Conservation (phyloP, 2,797 vertebrate species). For the Danio aesculapii region DNA sequence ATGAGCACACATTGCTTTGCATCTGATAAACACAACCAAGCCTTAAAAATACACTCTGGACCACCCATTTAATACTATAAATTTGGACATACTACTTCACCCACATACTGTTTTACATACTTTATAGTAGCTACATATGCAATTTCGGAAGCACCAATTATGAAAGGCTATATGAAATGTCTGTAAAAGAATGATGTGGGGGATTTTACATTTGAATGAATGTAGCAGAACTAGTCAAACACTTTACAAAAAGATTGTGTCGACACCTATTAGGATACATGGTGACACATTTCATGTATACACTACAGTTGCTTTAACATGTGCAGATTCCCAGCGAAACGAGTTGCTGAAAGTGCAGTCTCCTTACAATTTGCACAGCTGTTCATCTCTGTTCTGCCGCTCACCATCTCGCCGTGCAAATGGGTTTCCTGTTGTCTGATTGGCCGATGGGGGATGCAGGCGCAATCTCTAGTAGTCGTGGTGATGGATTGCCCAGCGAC, state of each 20-base stretch:
- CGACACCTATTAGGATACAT: background rate
- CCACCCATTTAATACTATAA: too few species aligned
- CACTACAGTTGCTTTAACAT: background rate
- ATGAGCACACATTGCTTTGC: too few species aligned
- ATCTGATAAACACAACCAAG: too few species aligned
- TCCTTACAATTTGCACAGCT: conserved; percentile 54
- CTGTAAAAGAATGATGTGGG: too few species aligned
- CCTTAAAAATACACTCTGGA: too few species aligned
- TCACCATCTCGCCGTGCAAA: conserved; percentile 28
- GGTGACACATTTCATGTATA: background rate
- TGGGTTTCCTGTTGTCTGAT: conserved; percentile 43
- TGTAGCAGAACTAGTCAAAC: background rate
- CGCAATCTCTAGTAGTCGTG: conserved; percentile 27
- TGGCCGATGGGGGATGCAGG: conserved; percentile 18
- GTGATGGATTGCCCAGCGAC: conserved; percentile 57
- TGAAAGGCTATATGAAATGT: too few species aligned
- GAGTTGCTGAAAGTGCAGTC: conserved; percentile 41
- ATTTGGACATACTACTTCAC: too few species aligned
- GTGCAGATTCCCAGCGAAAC: background rate
- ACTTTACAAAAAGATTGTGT: background rate
- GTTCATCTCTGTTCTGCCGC: conserved; percentile 40
- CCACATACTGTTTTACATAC: too few species aligned
- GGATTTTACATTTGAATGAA: background rate
- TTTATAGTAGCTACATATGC: too few species aligned
- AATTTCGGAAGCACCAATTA: too few species aligned